Conservation (phyloP, 2,113 vertebrate genomes). For the Onychostoma macrolepis region DNA sequence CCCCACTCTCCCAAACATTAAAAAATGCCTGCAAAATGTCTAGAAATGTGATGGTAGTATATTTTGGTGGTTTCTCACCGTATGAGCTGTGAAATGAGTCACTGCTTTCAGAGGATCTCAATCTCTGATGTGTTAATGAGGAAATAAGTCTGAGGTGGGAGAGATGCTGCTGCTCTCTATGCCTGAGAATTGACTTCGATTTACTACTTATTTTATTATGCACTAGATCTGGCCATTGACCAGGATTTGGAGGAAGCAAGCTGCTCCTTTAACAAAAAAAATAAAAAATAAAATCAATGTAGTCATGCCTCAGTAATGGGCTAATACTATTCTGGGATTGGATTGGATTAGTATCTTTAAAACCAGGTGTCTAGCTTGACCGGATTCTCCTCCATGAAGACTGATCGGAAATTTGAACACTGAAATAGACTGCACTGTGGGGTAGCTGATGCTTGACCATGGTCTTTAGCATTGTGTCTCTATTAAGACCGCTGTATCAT, state of each 20-base stretch:
- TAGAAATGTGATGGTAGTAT: neutral
- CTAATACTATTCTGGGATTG: constrained; percentile 2
- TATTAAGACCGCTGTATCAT: constrained; percentile 63
- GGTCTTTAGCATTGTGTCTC: constrained; percentile 49
- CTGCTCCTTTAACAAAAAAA: too few relatives aligned
- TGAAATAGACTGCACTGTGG: constrained; percentile 35
- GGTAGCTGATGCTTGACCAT: constrained; percentile 27
- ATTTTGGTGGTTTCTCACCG: constrained; percentile 24
- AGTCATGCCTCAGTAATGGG: neutral
- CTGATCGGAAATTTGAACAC: neutral
- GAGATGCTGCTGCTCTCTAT: neutral
- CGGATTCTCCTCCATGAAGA: neutral
- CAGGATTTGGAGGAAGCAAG: neutral
- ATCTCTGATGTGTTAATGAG: constrained; percentile 45
- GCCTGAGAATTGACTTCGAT: neutral
- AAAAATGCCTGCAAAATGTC: neutral
- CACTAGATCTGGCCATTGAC: neutral
- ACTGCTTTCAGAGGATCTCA: constrained; percentile 41
- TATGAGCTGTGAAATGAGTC: constrained; percentile 49
- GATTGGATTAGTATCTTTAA: constrained; percentile 19
- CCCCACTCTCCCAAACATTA: neutral
- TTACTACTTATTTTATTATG: neutral
- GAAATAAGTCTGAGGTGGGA: neutral
- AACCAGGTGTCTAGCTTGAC: constrained; percentile 23
- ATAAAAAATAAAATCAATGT: constrained; percentile 30